Conservation (phyloP, 2,888 invertebrate species). For the Himalopsyche tibetana region DNA sequence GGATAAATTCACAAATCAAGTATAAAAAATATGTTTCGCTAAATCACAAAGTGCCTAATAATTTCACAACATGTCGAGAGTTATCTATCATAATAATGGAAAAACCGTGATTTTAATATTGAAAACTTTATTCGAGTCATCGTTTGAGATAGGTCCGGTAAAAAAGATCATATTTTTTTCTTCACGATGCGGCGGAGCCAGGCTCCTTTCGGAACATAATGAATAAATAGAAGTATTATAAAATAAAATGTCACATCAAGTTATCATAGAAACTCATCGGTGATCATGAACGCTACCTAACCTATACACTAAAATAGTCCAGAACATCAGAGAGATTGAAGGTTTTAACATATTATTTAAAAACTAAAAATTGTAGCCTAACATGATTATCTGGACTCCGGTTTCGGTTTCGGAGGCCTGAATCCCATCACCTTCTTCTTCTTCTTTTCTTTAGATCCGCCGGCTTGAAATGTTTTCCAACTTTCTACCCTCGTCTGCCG, state of each 20-base stretch:
- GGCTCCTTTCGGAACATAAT: neutral
- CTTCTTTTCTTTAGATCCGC: constrained; percentile 85
- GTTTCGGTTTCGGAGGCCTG: constrained; percentile 95
- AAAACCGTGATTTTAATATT: constrained; percentile 10
- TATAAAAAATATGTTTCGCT: constrained; percentile 31
- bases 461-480: constrained; percentile 93
- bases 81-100: neutral
- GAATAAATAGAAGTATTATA: constrained; percentile 26
- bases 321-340: constrained; percentile 19
- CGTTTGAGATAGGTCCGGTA: neutral
- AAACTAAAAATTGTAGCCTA: constrained; percentile 28
- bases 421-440: constrained; percentile 89
- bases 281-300: neutral
- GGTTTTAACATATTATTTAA: constrained; percentile 18
- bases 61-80: constrained; percentile 31
- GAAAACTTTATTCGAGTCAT: constrained; percentile 36
- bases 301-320: neutral
- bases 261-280: constrained; percentile 46
- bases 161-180: neutral
- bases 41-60: constrained; percentile 4
- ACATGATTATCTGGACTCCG: constrained; percentile 88
- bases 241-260: neutral
- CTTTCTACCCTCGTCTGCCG: constrained; percentile 93
- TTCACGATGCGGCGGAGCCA: neutral
- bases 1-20: constrained; percentile 4